Percentiles rank a stretch among this genome's conserved stretches.
These are phyloP conservation scores for Himalopsyche phryganea DNA, from an alignment of 1,140 invertebrate species.

Conservation along the genomic window DNA sequence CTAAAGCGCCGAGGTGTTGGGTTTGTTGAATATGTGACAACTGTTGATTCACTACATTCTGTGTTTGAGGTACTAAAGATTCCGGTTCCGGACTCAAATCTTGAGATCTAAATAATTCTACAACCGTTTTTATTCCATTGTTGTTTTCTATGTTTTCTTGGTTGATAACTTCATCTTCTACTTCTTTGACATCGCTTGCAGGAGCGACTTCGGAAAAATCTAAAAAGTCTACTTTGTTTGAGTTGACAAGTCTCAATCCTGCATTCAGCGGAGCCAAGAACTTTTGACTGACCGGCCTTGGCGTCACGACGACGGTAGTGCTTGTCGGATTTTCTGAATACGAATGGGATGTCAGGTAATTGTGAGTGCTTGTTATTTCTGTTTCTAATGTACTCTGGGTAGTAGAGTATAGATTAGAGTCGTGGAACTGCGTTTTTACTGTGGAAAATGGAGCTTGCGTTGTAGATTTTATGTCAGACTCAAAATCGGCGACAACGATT, in stretches of 20 bases:
- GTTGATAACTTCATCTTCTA: conserved; percentile 28
- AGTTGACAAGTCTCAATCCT: conserved; percentile 39
- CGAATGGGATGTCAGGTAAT: conserved; percentile 10
- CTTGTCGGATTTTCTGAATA: conserved; percentile 40
- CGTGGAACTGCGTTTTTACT: not conserved
- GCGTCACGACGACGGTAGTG: conserved; percentile 39
- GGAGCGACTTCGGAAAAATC: conserved; percentile 9
- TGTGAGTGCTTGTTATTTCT: not conserved
- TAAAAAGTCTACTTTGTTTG: conserved; percentile 29
- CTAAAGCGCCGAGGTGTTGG: conserved; percentile 40
- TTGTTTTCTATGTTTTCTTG: conserved; percentile 28
- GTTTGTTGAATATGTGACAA: conserved; percentile 23
- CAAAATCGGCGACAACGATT: conserved; percentile 43
- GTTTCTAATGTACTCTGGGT: conserved; percentile 33
- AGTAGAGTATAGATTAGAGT: conserved; percentile 27
- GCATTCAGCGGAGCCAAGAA: conserved; percentile 45
- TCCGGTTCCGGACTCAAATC: not conserved
- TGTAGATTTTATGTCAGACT: conserved; percentile 17
- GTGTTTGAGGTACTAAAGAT: not conserved
- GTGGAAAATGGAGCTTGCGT: conserved; percentile 5
- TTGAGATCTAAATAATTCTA: conserved; percentile 18
- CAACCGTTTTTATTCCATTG: conserved; percentile 16
- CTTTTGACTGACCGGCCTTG: conserved; percentile 40
- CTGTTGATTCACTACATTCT: conserved; percentile 11
- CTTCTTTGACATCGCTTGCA: conserved; percentile 23